Evolutionary conservation across 1,140 invertebrate species (phyloP), one percentile per base, ranked within the genome.

Genomic region (Chironomus striatipennis): DNA sequence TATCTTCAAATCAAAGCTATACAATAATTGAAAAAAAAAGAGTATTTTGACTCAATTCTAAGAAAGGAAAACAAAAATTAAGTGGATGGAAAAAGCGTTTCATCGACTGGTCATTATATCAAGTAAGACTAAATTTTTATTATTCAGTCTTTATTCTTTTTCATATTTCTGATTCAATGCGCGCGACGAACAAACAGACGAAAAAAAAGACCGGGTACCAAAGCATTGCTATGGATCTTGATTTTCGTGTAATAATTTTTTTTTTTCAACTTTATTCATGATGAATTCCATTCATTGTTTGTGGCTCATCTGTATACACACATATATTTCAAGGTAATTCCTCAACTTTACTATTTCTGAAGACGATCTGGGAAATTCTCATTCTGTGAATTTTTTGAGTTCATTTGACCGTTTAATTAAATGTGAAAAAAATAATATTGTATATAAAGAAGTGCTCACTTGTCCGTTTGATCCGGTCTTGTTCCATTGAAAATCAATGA

Each of bases 221-320:
- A 70, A 18, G 65, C 65, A 10, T 10, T 70, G 17, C 65, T 20
- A 20, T 18, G 65, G 17, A 70, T 21, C 65, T 21, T 70, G 65
- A 70, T 70, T 70, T 70, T 70, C 65, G 65, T 70, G 65, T 70
- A 70, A 70, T 57, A 57, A 57, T 57, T 57, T 57, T 57, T 57
- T 57, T 12, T 57, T n/a, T n/a, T n/a, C n/a, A n/a, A n/a, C n/a
- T n/a, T 12, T 57, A n/a, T 57, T 57, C 47, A 57, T 57, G 10
- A 57, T 57, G 47, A 57, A 57, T 57, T 70, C 65, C 65, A 70
- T 21, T 70, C 65, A 70, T 70, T 70, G 65, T 70, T 70, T 70
- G 65, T 18, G 17, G 17, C 65, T 70, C 65, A 70, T 20, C 65
- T 20, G 5, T 34, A 34, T 34, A 34, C 24, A 34, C 24, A 34